These are phyloP conservation scores for Zaprionus davidi DNA, from an alignment of 1,140 invertebrate species.

Conservation along the genomic window DNA sequence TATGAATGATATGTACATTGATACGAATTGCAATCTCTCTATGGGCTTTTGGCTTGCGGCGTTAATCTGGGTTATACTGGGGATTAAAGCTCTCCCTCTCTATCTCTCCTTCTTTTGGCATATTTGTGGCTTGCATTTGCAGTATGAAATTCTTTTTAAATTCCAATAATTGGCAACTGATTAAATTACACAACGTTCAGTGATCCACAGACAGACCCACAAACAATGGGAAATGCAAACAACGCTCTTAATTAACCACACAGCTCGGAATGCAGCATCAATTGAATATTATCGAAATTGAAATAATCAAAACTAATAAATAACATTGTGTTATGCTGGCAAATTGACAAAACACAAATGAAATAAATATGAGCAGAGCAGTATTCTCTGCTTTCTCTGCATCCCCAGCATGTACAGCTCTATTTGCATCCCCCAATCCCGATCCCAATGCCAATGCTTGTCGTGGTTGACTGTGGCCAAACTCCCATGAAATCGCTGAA, in stretches of 20 bases:
- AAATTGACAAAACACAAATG: constrained; percentile 43
- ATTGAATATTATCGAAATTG: constrained; percentile 43
- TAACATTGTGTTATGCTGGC: constrained; percentile 38
- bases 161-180: constrained; percentile 29
- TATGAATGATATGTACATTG: neutral
- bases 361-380: constrained; percentile 38
- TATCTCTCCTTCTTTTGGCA: neutral
- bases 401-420: neutral
- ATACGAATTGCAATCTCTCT: constrained; percentile 4
- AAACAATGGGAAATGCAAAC: constrained; percentile 9
- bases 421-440: neutral
- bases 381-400: neutral
- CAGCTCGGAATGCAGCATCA: constrained; percentile 13
- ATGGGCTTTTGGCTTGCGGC: neutral
- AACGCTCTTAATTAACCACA: constrained; percentile 58
- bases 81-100: constrained; percentile 2
- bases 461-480: constrained; percentile 1
- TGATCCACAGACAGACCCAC: neutral
- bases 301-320: constrained; percentile 54
- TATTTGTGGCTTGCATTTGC: constrained; percentile 13
- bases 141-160: constrained; percentile 24
- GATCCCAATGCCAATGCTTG: neutral
- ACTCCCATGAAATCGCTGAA: neutral
- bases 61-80: neutral
- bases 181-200: constrained; percentile 7